These are phyloP conservation scores for Eremophila alpestris DNA, from an alignment of 2,797 vertebrate genomes.

Conservation along the genomic window DNA sequence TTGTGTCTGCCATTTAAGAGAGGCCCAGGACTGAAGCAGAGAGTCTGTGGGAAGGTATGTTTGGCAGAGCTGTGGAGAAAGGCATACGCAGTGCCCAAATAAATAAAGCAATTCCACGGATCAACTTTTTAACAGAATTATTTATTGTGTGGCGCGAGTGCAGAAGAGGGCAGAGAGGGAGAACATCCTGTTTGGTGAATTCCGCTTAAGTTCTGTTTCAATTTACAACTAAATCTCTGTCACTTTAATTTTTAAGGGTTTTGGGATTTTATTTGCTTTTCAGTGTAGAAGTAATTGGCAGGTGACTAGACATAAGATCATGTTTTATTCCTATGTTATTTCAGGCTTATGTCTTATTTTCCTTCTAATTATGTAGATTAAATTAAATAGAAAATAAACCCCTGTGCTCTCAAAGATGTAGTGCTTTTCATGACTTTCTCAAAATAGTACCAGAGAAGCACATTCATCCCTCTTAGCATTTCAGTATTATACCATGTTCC, in stretches of 20 bases:
- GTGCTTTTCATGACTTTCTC: slow-evolving; percentile 21
- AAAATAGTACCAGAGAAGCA: background rate
- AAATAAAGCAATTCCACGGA: slow-evolving; percentile 9
- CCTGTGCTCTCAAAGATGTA: background rate
- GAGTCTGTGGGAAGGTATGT: slow-evolving; percentile 37
- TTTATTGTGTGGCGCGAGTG: background rate
- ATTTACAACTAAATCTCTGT: slow-evolving; percentile 25
- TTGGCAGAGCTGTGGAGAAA: slow-evolving; percentile 37
- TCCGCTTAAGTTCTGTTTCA: slow-evolving; percentile 23
- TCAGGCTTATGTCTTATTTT: slow-evolving; percentile 52
- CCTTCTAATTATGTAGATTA: slow-evolving; percentile 47
- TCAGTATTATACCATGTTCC: background rate
- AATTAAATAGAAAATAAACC: slow-evolving; percentile 4
- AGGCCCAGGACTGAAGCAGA: slow-evolving; percentile 26
- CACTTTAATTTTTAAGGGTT: slow-evolving; percentile 31
- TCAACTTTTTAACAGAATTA: slow-evolving; percentile 15
- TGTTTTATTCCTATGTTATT: slow-evolving; percentile 50
- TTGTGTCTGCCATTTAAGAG: slow-evolving; percentile 41
- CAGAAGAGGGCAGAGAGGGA: slow-evolving; percentile 11
- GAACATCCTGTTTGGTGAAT: background rate
- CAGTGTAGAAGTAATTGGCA: slow-evolving; percentile 29
- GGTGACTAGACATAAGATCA: slow-evolving; percentile 46
- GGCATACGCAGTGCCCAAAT: background rate
- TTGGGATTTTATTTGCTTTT: slow-evolving; percentile 28
- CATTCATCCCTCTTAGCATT: background rate